Evolutionary conservation across 2,797 vertebrate species (phyloP), one percentile per base, ranked within the genome.

Genomic region (Gastrophryne carolinensis): DNA sequence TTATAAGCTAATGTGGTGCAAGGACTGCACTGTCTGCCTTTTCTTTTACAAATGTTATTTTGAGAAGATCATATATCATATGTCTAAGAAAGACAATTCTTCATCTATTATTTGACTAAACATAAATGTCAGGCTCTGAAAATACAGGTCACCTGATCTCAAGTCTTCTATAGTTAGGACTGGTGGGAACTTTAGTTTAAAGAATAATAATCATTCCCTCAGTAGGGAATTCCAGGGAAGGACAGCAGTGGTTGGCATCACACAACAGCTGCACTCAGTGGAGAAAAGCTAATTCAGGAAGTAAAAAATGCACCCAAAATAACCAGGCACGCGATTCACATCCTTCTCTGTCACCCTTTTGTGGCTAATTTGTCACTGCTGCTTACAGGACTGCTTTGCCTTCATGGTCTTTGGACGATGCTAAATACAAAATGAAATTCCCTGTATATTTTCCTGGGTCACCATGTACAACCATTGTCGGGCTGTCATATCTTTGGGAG

Each of bases 151-250:
- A 72, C 52, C 50, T 66, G 75, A 78, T 72, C 60, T 41, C n/a
- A 71, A 29, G 23, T 50, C 29, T 64, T 58, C 26, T 15, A 64
- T 27, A 79, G 32, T 4, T 75, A 24, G 76, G 39, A 47, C 11
- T 53, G 56, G 66, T 66, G 15, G 44, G 47, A 77, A 44, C 53
- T 41, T n/a, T 53, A 10, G 4, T 27, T 75, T 37, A n/a, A 9
- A 12, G 57, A 12, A 39, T 10, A 44, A 56, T 21, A 37, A 62
- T n/a, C n/a, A n/a, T 19, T 23, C 27, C 35, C 32, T 35, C 52
- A 62, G 49, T 7, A 61, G 26, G 47, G 77, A 68, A 80, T 81
- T 83, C 80, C 84, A 82, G 81, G 74, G 73, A 65, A 63, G 68
- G 56, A 30, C 30, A 39, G 37, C 64, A 24, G 15, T 29, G 65